These are phyloP conservation scores for Otolemur garnettii DNA, from an alignment of 2,113 vertebrate species.

Conservation along the genomic window DNA sequence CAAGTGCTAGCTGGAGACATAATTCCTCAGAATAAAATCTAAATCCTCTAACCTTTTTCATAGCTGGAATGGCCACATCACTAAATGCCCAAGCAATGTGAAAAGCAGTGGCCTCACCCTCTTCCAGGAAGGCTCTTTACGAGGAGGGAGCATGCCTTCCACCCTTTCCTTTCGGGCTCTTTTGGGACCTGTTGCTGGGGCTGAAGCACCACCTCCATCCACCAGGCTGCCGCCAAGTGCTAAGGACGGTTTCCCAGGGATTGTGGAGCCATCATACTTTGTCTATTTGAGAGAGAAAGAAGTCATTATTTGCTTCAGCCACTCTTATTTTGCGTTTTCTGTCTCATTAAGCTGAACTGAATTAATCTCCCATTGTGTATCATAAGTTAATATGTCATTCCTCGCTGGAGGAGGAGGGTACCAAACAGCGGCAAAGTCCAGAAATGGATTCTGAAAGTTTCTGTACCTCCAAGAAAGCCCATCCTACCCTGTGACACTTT, in stretches of 20 bases:
- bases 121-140: neutral
- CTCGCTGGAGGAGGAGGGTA: neutral
- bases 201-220: neutral
- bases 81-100: neutral
- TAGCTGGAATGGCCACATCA: neutral
- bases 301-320: neutral
- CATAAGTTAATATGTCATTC: neutral
- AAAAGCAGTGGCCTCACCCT: neutral
- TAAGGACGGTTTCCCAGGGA: neutral
- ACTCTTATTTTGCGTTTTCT: conserved; percentile 19
- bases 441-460: neutral
- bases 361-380: neutral
- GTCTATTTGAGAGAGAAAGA: neutral
- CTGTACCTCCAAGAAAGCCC: neutral
- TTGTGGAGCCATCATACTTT: neutral
- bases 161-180: neutral
- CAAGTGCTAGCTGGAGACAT: neutral
- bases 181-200: neutral
- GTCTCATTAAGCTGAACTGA: neutral
- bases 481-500: neutral
- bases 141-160: too few relatives aligned
- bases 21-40: conserved; percentile 28
- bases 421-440: neutral
- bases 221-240: too few relatives aligned
- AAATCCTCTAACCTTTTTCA: conserved; percentile 30